phyloP scores from a whole-genome alignment of 2,888 invertebrate species.

The Ectemnius cavifrons region DNA sequence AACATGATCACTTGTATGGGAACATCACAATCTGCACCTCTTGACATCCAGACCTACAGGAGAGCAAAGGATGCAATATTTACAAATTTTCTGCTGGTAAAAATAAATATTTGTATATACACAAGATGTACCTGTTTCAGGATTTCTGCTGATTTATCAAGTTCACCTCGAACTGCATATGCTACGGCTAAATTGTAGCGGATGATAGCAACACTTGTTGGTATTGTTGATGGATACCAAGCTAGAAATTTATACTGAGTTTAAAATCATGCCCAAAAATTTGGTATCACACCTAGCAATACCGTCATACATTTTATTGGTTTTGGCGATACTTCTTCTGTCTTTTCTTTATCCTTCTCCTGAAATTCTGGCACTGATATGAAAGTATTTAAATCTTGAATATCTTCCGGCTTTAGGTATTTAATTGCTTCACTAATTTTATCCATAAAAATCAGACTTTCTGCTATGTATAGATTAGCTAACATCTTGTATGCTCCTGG shows the following conservation, averaged over 20 bases:
- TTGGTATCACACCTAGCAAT: constrained; percentile 2
- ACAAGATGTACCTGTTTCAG: constrained; percentile 74
- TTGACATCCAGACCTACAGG: constrained; percentile 80
- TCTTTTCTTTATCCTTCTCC: constrained; percentile 77
- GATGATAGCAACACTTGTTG: constrained; percentile 85
- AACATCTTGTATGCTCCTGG: constrained; percentile 87
- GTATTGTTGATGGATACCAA: constrained; percentile 83
- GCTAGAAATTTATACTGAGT: constrained; percentile 70
- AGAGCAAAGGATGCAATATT: constrained; percentile 14
- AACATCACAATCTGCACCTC: constrained; percentile 79
- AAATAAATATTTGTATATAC: neutral
- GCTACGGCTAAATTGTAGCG: constrained; percentile 89
- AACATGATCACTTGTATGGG: constrained; percentile 84
- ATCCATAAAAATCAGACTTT: constrained; percentile 90
- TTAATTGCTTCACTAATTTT: constrained; percentile 90
- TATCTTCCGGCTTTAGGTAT: constrained; percentile 88
- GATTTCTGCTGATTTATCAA: constrained; percentile 82
- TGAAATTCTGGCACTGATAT: constrained; percentile 68
- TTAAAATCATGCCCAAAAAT: neutral
- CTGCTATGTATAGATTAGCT: constrained; percentile 93
- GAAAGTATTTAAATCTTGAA: constrained; percentile 80
- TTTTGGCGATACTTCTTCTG: constrained; percentile 73
- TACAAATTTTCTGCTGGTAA: constrained; percentile 1
- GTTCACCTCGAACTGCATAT: constrained; percentile 86
- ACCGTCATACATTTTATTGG: constrained; percentile 64